A percentile compares a stretch with the other conserved stretches of the same genome.
phyloP scores from a whole-genome alignment of 2,113 vertebrate species.

The Acrocephalus kingi region DNA sequence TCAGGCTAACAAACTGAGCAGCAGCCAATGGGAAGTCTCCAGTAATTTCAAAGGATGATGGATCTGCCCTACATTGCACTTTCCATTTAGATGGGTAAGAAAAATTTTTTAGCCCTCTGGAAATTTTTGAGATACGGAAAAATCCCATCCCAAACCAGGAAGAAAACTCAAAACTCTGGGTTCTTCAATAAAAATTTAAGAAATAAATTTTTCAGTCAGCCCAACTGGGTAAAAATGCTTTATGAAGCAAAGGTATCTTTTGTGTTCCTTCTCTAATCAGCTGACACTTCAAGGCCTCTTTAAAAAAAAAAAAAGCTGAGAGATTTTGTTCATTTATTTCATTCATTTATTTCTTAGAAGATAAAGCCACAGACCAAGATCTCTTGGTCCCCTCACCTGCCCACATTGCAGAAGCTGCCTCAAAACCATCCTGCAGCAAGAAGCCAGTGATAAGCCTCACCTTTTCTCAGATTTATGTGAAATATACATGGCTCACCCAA shows the following conservation, averaged over 20 bases:
- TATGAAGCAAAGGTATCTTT: not conserved
- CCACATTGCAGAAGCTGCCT: not conserved
- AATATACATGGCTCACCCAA: not conserved
- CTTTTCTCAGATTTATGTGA: not conserved
- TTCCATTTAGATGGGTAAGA: not conserved
- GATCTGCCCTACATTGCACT: not conserved
- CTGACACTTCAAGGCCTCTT: not conserved
- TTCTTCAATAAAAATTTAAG: not conserved
- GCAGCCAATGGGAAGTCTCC: not conserved
- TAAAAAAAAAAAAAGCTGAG: not conserved
- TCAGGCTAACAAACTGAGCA: not conserved
- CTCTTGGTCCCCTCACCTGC: not conserved
- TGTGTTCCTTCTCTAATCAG: not conserved
- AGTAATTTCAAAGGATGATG: not conserved
- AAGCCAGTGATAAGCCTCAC: not conserved
- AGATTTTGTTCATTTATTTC: not conserved
- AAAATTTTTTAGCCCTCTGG: not conserved
- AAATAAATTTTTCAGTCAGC: not conserved
- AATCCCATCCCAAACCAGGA: not conserved
- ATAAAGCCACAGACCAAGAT: not conserved
- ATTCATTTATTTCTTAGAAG: not conserved
- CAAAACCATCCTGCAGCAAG: not conserved
- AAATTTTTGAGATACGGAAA: not conserved
- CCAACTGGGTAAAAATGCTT: not conserved
- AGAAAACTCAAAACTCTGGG: fast-evolving